Evolutionary conservation across 2,888 invertebrate species (phyloP).

Genomic region (Epiperipatus broadwayi): DNA sequence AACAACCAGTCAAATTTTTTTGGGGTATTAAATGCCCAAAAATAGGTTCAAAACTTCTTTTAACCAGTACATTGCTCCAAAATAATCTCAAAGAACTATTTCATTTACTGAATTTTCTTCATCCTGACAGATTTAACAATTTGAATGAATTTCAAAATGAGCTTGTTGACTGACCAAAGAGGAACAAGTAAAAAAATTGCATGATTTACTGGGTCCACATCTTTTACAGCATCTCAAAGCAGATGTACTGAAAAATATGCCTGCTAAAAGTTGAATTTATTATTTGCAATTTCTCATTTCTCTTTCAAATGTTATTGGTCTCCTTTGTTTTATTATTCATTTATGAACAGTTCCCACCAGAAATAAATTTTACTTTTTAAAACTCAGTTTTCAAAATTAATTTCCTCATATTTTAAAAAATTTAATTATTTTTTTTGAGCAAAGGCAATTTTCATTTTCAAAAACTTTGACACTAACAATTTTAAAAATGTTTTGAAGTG

Average conservation of each 20-base stretch:
- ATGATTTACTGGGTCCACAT: constrained; percentile 19
- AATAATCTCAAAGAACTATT: constrained; percentile 20
- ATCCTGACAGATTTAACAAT: constrained; percentile 18
- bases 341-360: no score
- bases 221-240: constrained; percentile 19
- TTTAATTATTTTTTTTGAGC: no score
- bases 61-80: constrained; percentile 20
- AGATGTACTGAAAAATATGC: constrained; percentile 20
- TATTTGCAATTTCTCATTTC: constrained; percentile 18
- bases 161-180: constrained; percentile 19
- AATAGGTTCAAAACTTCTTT: constrained; percentile 18
- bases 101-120: constrained; percentile 19
- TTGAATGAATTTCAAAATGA: constrained; percentile 18
- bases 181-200: constrained; percentile 18
- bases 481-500: no score
- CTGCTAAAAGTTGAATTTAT: constrained; percentile 19
- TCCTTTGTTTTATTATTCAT: no score
- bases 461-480: no score
- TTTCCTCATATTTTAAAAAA: no score
- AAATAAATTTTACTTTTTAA: no score
- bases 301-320: no score
- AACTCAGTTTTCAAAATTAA: no score
- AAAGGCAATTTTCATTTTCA: no score
- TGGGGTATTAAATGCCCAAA: constrained; percentile 17
- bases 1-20: constrained; percentile 20